These are phyloP conservation scores for Ladona fulva DNA, from an alignment of 1,140 invertebrate genomes.

Conservation along the genomic window DNA sequence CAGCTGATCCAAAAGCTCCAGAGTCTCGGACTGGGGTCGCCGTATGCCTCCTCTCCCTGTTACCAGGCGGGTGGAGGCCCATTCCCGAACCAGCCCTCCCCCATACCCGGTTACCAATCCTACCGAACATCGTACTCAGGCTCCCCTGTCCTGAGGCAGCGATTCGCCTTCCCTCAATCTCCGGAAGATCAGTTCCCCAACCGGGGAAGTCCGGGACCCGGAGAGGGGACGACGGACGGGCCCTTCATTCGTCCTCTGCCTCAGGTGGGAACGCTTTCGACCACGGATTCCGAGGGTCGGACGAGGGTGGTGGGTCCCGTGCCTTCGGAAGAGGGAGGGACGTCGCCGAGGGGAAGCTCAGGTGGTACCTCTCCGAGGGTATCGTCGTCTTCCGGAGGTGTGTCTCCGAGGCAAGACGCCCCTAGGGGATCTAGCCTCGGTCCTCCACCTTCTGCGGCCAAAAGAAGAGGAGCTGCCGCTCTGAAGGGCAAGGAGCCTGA, in stretches of 20 bases:
- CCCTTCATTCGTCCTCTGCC: constrained; percentile 58
- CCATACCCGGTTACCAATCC: constrained; percentile 32
- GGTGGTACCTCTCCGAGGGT: not conserved
- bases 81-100: constrained; percentile 29
- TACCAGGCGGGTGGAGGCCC: not conserved
- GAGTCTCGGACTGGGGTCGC: constrained; percentile 36
- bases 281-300: constrained; percentile 45
- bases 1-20: constrained; percentile 49
- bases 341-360: constrained; percentile 20
- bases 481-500: constrained; percentile 26
- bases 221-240: constrained; percentile 33
- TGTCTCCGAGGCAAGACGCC: constrained; percentile 19
- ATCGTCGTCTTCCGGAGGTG: not conserved
- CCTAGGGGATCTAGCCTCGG: constrained; percentile 34
- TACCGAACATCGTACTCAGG: constrained; percentile 24
- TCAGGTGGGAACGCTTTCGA: constrained; percentile 49
- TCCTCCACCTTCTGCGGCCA: constrained; percentile 32
- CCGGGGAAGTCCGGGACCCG: not conserved
- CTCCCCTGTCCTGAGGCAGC: constrained; percentile 24
- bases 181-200: not conserved
- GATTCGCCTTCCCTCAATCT: constrained; percentile 26
- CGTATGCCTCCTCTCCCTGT: not conserved
- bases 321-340: not conserved
- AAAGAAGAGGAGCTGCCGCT: not conserved
- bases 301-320: constrained; percentile 44